Conservation (phyloP, 2,797 vertebrate species). For the Silurus aristotelis region DNA sequence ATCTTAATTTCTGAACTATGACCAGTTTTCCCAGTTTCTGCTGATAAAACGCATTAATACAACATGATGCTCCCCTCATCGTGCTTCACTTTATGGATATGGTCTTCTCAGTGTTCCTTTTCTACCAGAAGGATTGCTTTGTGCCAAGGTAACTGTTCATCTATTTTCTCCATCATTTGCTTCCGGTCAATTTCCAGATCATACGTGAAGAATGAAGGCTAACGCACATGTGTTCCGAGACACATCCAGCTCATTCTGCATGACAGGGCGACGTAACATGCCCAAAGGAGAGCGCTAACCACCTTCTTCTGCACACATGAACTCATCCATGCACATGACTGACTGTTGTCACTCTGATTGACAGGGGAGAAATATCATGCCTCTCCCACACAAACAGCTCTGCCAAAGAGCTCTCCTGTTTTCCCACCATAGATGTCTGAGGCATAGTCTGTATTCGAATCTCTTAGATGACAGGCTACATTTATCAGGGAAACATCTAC, state of each 20-base stretch:
- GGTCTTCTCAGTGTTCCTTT: background rate
- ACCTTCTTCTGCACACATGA: background rate
- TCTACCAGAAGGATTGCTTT: background rate
- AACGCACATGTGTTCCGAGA: background rate
- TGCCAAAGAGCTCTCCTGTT: background rate
- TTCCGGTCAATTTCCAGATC: background rate
- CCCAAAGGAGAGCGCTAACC: background rate
- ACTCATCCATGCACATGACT: background rate
- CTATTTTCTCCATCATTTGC: background rate
- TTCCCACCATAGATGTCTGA: background rate
- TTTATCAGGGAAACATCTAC: no score
- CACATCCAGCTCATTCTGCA: no score
- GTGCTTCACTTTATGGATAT: background rate
- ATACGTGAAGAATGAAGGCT: background rate
- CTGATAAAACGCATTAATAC: background rate
- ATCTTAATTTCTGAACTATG: background rate
- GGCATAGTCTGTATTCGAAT: background rate
- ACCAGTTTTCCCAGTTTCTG: background rate
- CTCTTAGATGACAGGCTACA: no score
- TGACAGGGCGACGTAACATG: background rate
- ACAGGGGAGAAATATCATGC: background rate
- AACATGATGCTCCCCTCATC: background rate
- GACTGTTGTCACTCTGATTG: background rate
- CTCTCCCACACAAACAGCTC: background rate
- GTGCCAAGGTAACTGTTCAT: background rate